Base-by-base conservation (phyloP, 2,888 invertebrate species). In the Morpho achilles region DNA sequence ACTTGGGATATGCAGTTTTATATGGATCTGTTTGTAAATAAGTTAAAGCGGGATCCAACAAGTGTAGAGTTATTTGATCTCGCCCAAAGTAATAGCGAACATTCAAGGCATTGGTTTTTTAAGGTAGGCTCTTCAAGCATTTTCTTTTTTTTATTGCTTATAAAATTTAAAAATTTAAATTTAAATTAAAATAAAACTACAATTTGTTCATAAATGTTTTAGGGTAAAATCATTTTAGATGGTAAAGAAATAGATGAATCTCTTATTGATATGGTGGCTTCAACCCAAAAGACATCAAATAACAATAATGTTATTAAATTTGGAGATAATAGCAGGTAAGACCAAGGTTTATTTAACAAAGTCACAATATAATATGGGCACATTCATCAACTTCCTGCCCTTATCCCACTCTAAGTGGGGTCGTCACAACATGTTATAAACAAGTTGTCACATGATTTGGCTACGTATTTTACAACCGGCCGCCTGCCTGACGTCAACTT, bases 101-200 rank as follows among this genome's bases (percentile, higher is more conserved):
- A 99, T 83, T 98, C 98, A 62, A 93, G 99, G 6, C 99, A 99
- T 91, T 99, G 99, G 99, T 99, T 99, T 89, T 99, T 99, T 85
- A 97, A 97, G 87, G 91, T 91, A 79, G 69, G 45, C 44, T 10
- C 9, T 3, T 53, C 41, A 44, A 16, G 16, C 8, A 41, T 8
- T n/a, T 48, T 50, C 8, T 16, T 49, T 10, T 3, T 2, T 32
- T 32, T 43, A 6, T 43, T 43, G 43, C 7, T 43, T 43, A 43
- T 43, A 43, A 43, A 9, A 45, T 43, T 43, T 9, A 43, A 43
- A 43, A 2, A 2, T 43, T 7, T 7, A n/a, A n/a, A n/a, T n/a
- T n/a, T n/a, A n/a, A n/a, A n/a, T n/a, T n/a, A n/a, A n/a, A n/a
- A 43, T 43, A 43, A 43, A 9, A 43, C 9, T 9, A 43, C 7